Evolutionary conservation across 2,797 vertebrate species (phyloP).

Genomic region (Hydrocynus forskahlii): DNA sequence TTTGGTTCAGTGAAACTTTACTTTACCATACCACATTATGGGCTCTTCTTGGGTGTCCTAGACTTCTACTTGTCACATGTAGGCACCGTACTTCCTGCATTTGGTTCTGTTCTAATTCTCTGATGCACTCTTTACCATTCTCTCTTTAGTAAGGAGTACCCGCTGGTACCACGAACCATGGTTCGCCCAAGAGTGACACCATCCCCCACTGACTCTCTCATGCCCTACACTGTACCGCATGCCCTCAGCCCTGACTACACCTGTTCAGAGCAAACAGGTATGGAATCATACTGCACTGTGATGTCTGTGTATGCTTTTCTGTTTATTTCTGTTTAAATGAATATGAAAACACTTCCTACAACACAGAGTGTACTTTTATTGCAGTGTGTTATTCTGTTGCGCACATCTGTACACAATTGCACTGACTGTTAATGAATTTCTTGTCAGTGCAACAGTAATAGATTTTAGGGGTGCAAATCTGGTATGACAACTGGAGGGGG

Average conservation of each 20-base stretch:
- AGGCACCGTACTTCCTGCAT: neutral
- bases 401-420: neutral
- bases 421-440: too few relatives aligned
- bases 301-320: too few relatives aligned
- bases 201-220: slow-evolving; percentile 16
- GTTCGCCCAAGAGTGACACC: slow-evolving; percentile 83
- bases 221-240: slow-evolving; percentile 17
- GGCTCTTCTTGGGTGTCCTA: too few relatives aligned
- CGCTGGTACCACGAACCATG: slow-evolving; percentile 91
- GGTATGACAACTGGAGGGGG: too few relatives aligned
- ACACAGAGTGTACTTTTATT: too few relatives aligned
- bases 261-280: slow-evolving; percentile 48
- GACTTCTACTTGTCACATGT: too few relatives aligned
- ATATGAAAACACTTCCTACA: too few relatives aligned
- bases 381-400: too few relatives aligned
- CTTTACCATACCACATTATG: too few relatives aligned
- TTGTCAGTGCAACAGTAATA: too few relatives aligned
- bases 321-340: too few relatives aligned
- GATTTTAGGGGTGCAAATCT: too few relatives aligned
- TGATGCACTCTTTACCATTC: slow-evolving; percentile 19
- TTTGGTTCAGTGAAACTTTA: neutral
- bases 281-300: neutral
- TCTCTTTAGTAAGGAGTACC: slow-evolving; percentile 89
- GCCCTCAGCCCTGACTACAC: slow-evolving; percentile 26
- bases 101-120: slow-evolving; percentile 24